Base-by-base conservation (phyloP, 2,797 vertebrate genomes). In the Scleropages formosus region DNA sequence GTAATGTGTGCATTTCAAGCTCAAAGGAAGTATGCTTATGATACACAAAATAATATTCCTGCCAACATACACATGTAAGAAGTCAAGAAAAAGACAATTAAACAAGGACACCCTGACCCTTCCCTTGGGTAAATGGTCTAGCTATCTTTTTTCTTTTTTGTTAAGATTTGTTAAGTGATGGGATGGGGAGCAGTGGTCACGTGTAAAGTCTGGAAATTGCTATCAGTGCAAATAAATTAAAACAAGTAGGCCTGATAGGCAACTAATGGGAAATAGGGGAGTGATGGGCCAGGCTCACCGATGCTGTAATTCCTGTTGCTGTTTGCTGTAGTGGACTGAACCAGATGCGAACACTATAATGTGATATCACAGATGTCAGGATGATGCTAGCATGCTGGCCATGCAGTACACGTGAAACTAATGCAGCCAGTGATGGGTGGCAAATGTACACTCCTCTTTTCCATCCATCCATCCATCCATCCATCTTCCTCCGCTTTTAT, bases 191-290 rank as follows among this genome's bases (percentile, higher is more conserved):
- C 39, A 2, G 2, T 39, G 31, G 31, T 39, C 31, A 39, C 6
- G 31, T 39, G 2, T 31, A 39, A 39, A 31, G 31, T 49, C 8
- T 13, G 24, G 24, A 24, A 20, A 22, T 20, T 46, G 20, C 67
- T 49, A 7, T 31, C 22, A 18, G 67, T 49, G 16, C 15, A 10
- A 16, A 18, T 53, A 26, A 18, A 53, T 0, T 16, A 70, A 70
- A 70, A 70, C 67, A 70, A 70, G 47, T 49, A 56, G 67, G 47
- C 53, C 47, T 70, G 67, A 70, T 70, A 46, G 51, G 44, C 27
- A 49, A 70, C 67, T 70, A 70, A 70, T 56, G 1, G 67, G 49
- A 22, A 11, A 49, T 11, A 15, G 49, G 12, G 39, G 46, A 22
- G 13, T 7, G 47, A 49, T 49, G 3, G 20, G 49, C 18, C 24